A percentile compares a stretch with the other conserved stretches of the same genome.
phyloP scores from a whole-genome alignment of 2,888 invertebrate species.

The Rotaria socialis region DNA sequence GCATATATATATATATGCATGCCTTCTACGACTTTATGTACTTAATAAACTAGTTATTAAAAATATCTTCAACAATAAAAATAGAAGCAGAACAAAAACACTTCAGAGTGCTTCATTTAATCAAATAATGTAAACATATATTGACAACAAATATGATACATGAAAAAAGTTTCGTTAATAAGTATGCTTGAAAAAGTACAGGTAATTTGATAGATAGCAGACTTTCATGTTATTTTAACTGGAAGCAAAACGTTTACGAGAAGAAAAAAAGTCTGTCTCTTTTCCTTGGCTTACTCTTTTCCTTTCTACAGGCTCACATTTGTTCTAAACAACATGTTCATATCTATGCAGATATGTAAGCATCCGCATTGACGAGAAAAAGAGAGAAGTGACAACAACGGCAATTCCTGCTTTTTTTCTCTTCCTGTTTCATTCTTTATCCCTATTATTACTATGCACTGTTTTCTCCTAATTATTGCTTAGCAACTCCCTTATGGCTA shows the following conservation, averaged over 20 bases:
- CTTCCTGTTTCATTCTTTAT: neutral
- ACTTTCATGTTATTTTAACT: neutral
- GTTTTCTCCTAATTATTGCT: neutral
- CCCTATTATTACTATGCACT: neutral
- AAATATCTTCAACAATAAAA: neutral
- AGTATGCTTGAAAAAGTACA: neutral
- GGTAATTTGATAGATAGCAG: neutral
- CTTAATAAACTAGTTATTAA: neutral
- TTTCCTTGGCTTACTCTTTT: neutral
- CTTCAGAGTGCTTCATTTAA: neutral
- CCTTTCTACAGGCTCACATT: neutral
- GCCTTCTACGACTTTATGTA: neutral
- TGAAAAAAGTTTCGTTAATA: neutral
- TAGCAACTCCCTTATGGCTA: neutral
- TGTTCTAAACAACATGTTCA: neutral
- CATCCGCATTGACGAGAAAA: neutral
- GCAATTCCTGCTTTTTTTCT: neutral
- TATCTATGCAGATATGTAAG: neutral
- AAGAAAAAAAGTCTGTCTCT: neutral
- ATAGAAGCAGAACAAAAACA: neutral
- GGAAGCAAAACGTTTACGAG: neutral
- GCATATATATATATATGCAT: no score
- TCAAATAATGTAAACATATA: neutral
- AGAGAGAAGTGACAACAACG: neutral
- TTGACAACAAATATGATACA: neutral